A percentile compares a stretch with the other conserved stretches of the same genome.
phyloP scores from a whole-genome alignment of 2,113 vertebrate genomes.

The Scytalopus superciliaris region DNA sequence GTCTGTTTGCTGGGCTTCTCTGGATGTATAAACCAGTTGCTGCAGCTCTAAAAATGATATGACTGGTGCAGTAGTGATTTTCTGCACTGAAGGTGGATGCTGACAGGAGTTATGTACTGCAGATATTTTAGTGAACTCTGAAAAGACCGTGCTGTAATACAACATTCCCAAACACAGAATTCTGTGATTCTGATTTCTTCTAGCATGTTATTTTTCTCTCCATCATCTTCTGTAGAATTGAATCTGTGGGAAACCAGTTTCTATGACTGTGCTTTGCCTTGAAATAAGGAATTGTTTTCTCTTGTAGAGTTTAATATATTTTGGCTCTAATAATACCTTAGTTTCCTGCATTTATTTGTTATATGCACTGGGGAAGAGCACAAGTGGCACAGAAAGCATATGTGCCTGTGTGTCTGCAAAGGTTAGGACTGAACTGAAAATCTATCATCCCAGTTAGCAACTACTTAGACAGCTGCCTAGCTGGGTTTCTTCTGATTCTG shows the following conservation, averaged over 20 bases:
- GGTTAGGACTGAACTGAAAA: not conserved
- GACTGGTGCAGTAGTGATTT: slow-evolving; percentile 39
- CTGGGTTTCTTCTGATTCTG: not conserved
- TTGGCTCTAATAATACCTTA: not conserved
- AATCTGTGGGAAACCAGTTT: not conserved
- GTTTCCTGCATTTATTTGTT: not conserved
- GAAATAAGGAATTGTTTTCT: not conserved
- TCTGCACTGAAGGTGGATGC: slow-evolving; percentile 20
- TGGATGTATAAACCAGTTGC: slow-evolving; percentile 11
- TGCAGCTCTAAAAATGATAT: slow-evolving; percentile 33
- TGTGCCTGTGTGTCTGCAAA: not conserved
- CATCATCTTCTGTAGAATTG: not conserved
- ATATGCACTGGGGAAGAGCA: not conserved
- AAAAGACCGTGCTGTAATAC: not conserved
- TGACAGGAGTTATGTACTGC: slow-evolving; percentile 46
- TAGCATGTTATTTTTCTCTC: not conserved
- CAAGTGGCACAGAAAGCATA: rapidly evolving
- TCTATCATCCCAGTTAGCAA: not conserved
- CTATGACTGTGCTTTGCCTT: not conserved
- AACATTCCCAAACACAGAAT: not conserved
- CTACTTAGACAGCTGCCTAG: not conserved
- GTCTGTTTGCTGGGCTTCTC: not conserved
- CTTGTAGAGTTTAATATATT: not conserved
- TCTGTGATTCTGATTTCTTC: not conserved
- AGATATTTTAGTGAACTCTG: slow-evolving; percentile 39